phyloP scores from a whole-genome alignment of 92 coral and sea anemone species.

The Muricea muricata region DNA sequence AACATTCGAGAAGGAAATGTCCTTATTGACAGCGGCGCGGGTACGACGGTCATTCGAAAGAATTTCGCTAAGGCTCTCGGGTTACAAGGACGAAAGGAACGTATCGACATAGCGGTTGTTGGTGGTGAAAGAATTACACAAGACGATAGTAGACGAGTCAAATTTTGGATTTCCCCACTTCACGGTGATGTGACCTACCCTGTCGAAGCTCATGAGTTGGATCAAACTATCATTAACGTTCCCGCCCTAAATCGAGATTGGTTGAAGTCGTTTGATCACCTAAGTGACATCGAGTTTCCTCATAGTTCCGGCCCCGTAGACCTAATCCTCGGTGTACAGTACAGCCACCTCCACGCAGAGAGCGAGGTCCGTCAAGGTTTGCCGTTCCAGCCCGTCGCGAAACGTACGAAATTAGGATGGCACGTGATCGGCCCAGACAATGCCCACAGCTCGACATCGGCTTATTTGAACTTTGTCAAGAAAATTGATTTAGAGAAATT shows the following conservation, averaged over 20 bases:
- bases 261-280: constrained; percentile 49
- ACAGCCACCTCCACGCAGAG: no score
- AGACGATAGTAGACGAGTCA: constrained; percentile 45
- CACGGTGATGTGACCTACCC: constrained; percentile 10
- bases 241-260: constrained; percentile 40
- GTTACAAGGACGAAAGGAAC: constrained; percentile 43
- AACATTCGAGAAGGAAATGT: constrained; percentile 54
- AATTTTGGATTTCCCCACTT: constrained; percentile 56
- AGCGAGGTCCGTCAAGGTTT: no score
- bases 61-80: constrained; percentile 54
- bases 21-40: constrained; percentile 62
- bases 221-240: constrained; percentile 37
- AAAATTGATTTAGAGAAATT: constrained; percentile 13
- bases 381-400: no score
- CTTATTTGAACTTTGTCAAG: background rate
- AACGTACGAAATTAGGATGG: constrained; percentile 2
- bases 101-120: constrained; percentile 52
- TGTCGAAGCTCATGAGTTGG: constrained; percentile 57
- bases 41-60: constrained; percentile 49
- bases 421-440: constrained; percentile 13
- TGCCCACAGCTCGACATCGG: no score
- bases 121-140: constrained; percentile 49
- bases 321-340: constrained; percentile 60
- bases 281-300: constrained; percentile 38
- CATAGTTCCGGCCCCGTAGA: constrained; percentile 58